Conservation (phyloP, 2,797 vertebrate species). For the Poecile montanus region DNA sequence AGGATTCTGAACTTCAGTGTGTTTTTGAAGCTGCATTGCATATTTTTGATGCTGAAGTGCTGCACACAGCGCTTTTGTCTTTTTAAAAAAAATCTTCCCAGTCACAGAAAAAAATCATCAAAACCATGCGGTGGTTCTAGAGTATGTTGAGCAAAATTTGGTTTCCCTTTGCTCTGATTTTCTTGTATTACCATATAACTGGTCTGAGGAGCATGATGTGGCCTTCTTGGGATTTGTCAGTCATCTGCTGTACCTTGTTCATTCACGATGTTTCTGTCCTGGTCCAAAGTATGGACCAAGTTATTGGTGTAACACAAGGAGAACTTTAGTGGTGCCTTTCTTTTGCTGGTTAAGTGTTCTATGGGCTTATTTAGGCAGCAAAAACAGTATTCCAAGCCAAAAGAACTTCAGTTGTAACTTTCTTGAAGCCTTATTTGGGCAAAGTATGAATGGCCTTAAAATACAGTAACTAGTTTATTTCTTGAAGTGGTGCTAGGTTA, state of each 20-base stretch:
- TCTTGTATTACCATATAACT: not conserved
- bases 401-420: constrained; percentile 32
- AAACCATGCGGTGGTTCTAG: not conserved
- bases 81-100: not conserved
- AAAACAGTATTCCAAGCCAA: constrained; percentile 29
- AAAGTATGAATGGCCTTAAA: constrained; percentile 51
- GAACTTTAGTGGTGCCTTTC: not conserved
- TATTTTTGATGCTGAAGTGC: not conserved
- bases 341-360: constrained; percentile 7
- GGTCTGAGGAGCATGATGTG: not conserved
- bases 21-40: not conserved
- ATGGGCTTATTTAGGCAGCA: constrained; percentile 36
- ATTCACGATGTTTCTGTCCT: not conserved
- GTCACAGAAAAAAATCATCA: not conserved
- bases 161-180: not conserved
- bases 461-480: constrained; percentile 42
- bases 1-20: not conserved
- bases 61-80: not conserved
- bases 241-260: not conserved
- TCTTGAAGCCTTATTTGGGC: constrained; percentile 58
- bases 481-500: constrained; percentile 23
- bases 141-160: not conserved
- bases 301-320: not conserved
- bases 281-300: not conserved
- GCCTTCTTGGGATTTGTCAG: not conserved